phyloP scores from a whole-genome alignment of 2,888 invertebrate genomes.

The Tryphoninae sp. region DNA sequence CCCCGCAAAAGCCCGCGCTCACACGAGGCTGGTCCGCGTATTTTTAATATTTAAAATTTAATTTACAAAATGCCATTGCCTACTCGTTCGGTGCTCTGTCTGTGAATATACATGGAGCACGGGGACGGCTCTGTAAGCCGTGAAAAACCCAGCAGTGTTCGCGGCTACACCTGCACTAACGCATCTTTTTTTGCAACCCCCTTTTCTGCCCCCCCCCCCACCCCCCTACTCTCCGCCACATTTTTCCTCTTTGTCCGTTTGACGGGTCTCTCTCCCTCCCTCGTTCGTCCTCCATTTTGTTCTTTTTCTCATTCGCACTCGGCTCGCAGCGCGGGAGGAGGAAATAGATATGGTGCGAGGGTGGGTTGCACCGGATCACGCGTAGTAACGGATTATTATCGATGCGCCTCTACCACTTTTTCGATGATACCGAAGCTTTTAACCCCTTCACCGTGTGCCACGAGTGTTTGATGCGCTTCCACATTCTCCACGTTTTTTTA shows the following conservation, averaged over 20 bases:
- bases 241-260: slow-evolving; percentile 28
- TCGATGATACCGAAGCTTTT: slow-evolving; percentile 63
- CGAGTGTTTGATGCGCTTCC: slow-evolving; percentile 55
- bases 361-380: slow-evolving; percentile 57
- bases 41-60: slow-evolving; percentile 82
- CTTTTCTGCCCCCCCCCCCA: slow-evolving; percentile 23
- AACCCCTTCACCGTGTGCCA: slow-evolving; percentile 55
- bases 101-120: slow-evolving; percentile 60
- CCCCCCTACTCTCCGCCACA: not conserved
- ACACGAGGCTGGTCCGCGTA: slow-evolving; percentile 71
- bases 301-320: slow-evolving; percentile 51
- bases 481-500: slow-evolving; percentile 41
- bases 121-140: slow-evolving; percentile 14
- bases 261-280: not conserved
- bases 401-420: slow-evolving; percentile 60
- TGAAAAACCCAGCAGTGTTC: slow-evolving; percentile 46
- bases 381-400: slow-evolving; percentile 64
- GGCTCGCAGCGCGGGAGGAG: slow-evolving; percentile 20
- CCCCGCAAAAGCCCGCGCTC: slow-evolving; percentile 25
- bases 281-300: slow-evolving; percentile 31
- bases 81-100: slow-evolving; percentile 60
- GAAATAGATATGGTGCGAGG: slow-evolving; percentile 32
- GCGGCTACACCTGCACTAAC: slow-evolving; percentile 51
- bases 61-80: slow-evolving; percentile 80
- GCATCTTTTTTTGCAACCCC: slow-evolving; percentile 45